These are phyloP conservation scores for Quadriops clusia DNA, from an alignment of 2,888 invertebrate genomes.

Conservation along the genomic window DNA sequence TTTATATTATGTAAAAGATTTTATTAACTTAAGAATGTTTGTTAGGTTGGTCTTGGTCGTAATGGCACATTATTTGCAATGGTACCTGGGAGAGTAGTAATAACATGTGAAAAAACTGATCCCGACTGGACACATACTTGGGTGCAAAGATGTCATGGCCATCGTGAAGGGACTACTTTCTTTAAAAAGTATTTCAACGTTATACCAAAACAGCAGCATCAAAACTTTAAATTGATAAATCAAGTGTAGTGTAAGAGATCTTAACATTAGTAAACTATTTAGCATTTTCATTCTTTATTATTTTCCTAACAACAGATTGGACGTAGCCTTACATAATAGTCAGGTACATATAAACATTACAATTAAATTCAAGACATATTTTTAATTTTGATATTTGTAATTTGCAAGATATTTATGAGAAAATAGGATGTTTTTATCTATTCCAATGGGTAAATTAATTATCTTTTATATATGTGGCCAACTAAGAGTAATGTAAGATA, in stretches of 20 bases:
- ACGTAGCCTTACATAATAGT: too few relatives aligned
- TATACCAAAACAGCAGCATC: constrained; percentile 65
- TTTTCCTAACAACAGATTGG: too few relatives aligned
- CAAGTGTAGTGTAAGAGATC: constrained; percentile 41
- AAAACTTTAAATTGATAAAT: constrained; percentile 65
- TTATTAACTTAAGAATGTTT: neutral
- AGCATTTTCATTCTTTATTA: too few relatives aligned
- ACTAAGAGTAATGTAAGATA: constrained; percentile 46
- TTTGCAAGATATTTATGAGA: constrained; percentile 7
- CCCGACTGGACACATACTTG: constrained; percentile 69
- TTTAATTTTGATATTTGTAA: too few relatives aligned
- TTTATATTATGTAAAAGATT: neutral
- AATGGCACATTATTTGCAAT: constrained; percentile 73
- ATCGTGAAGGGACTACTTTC: constrained; percentile 51
- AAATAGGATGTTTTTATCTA: too few relatives aligned
- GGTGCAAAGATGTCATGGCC: constrained; percentile 53
- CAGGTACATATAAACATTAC: too few relatives aligned
- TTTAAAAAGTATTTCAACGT: constrained; percentile 81
- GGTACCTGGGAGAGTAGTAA: constrained; percentile 62
- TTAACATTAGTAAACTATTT: constrained; percentile 3
- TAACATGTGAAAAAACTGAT: constrained; percentile 72
- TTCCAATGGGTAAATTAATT: too few relatives aligned
- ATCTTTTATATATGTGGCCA: constrained; percentile 37
- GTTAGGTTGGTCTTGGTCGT: constrained; percentile 68
- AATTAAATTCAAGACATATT: too few relatives aligned